These are phyloP conservation scores for Calonectris borealis DNA, from an alignment of 2,113 vertebrate genomes.

Conservation along the genomic window DNA sequence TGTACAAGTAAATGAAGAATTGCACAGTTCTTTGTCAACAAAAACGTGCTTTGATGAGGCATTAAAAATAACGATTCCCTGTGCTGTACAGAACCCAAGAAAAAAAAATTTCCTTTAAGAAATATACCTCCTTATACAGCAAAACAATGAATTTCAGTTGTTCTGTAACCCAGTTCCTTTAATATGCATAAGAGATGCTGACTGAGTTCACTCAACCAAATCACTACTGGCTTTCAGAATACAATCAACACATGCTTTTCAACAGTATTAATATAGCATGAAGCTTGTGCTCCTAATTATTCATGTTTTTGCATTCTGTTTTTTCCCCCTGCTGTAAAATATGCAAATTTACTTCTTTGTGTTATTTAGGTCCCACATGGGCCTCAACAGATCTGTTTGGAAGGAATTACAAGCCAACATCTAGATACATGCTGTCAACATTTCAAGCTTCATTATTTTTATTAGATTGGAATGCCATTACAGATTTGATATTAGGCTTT, in stretches of 20 bases:
- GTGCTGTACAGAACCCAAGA: background rate
- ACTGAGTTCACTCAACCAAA: constrained; percentile 67
- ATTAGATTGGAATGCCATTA: constrained; percentile 62
- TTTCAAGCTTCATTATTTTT: constrained; percentile 73
- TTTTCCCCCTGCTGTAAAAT: constrained; percentile 68
- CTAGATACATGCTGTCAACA: constrained; percentile 60
- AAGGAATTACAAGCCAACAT: constrained; percentile 66
- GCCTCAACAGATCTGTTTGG: constrained; percentile 57
- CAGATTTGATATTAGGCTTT: constrained; percentile 72
- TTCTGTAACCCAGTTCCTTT: constrained; percentile 70
- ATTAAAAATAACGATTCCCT: background rate
- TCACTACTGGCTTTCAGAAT: constrained; percentile 61
- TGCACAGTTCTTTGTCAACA: background rate
- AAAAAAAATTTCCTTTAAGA: constrained; percentile 9
- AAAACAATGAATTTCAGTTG: constrained; percentile 65
- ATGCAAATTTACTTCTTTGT: constrained; percentile 72
- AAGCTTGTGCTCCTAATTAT: constrained; percentile 68
- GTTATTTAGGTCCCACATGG: constrained; percentile 60
- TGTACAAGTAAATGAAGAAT: background rate
- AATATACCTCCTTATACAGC: constrained; percentile 45
- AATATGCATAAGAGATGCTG: constrained; percentile 67
- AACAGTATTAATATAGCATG: constrained; percentile 70
- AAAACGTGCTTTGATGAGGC: background rate
- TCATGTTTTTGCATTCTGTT: constrained; percentile 68
- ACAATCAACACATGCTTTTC: constrained; percentile 68